Conservation (phyloP, 2,888 invertebrate species). For the Parapristionchus giblindavisi region DNA sequence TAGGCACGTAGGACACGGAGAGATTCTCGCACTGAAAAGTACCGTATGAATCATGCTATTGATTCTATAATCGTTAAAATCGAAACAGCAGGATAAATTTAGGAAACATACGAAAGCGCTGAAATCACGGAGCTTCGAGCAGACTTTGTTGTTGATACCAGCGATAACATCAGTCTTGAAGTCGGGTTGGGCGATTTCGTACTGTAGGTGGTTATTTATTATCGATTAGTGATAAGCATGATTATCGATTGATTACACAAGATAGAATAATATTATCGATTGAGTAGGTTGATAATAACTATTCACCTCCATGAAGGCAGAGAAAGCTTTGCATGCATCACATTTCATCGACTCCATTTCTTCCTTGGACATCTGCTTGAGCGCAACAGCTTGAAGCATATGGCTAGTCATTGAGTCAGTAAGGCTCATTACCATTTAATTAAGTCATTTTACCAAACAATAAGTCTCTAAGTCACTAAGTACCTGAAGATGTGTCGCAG, state of each 20-base stretch:
- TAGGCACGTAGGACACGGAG: constrained; percentile 7
- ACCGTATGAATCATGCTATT: background rate
- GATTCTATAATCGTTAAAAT: background rate
- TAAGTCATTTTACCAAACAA: background rate
- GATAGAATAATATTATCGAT: background rate
- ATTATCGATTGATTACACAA: too few species aligned
- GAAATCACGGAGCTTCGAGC: constrained; percentile 8
- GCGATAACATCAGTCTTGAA: constrained; percentile 26
- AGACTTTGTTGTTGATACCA: constrained; percentile 20
- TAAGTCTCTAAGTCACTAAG: too few species aligned
- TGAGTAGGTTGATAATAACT: background rate
- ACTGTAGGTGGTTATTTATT: constrained; percentile 14
- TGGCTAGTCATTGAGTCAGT: background rate
- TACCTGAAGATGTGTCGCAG: constrained; percentile 40
- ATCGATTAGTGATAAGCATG: background rate
- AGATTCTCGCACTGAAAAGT: constrained; percentile 35
- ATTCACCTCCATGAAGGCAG: constrained; percentile 24
- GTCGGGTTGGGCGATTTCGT: constrained; percentile 37
- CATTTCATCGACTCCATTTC: constrained; percentile 28
- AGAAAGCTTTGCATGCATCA: constrained; percentile 36
- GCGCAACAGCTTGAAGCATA: constrained; percentile 1
- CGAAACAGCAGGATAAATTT: too few species aligned
- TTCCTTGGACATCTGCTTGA: background rate
- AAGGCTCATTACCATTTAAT: background rate
- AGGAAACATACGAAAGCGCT: constrained; percentile 11